phyloP scores from a whole-genome alignment of 2,888 invertebrate genomes.

The Aproaerema taeniolella region DNA sequence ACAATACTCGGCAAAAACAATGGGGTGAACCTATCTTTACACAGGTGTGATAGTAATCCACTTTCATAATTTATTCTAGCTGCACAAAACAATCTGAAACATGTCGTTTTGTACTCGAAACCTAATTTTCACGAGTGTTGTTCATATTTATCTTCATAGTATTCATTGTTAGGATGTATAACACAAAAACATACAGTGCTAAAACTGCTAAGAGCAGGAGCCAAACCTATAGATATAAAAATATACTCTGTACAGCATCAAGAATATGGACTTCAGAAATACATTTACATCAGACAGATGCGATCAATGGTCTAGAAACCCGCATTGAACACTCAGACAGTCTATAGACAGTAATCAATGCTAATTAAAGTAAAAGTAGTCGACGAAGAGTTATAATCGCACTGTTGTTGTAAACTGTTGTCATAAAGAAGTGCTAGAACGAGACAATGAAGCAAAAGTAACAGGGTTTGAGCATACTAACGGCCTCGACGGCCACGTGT shows the following conservation, averaged over 20 bases:
- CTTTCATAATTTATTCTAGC: constrained; percentile 18
- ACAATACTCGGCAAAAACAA: constrained; percentile 45
- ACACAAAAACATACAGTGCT: too few species aligned
- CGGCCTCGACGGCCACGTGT: constrained; percentile 29
- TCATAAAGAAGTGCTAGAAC: constrained; percentile 21
- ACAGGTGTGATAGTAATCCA: constrained; percentile 19
- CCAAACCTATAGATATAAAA: too few species aligned
- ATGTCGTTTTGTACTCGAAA: too few species aligned
- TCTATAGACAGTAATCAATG: constrained; percentile 24
- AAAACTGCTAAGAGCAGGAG: too few species aligned
- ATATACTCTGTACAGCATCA: too few species aligned
- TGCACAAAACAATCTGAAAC: too few species aligned
- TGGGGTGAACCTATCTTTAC: constrained; percentile 23
- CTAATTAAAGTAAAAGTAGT: constrained; percentile 30
- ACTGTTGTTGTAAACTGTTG: constrained; percentile 12
- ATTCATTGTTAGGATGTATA: too few species aligned
- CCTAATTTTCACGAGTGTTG: too few species aligned
- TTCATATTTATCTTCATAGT: too few species aligned
- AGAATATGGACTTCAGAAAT: constrained; percentile 13
- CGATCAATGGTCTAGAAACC: constrained; percentile 38
- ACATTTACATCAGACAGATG: constrained; percentile 23
- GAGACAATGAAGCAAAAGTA: constrained; percentile 29
- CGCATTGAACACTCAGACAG: constrained; percentile 28
- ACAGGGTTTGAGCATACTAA: constrained; percentile 28
- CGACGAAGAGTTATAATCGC: constrained; percentile 27